Evolutionary conservation across 2,888 invertebrate genomes (phyloP).

Genomic region (Clanis bilineata): DNA sequence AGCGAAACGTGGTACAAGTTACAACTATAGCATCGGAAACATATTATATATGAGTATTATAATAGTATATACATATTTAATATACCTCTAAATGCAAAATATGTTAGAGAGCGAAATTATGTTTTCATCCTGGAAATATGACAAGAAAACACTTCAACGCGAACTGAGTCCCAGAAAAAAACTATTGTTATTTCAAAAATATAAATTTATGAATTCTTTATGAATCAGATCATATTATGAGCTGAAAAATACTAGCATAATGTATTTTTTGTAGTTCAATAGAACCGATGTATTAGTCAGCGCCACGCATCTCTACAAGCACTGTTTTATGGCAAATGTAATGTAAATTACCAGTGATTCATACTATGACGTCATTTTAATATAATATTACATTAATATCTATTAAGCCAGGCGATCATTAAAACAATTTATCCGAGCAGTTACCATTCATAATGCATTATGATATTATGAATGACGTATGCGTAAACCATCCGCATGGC

Average conservation of each 20-base stretch:
- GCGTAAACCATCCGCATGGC: too few relatives aligned
- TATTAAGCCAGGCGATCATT: background rate
- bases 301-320: slow-evolving; percentile 15
- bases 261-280: slow-evolving; percentile 19
- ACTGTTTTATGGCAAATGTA: slow-evolving; percentile 10
- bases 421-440: background rate
- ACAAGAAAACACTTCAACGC: too few relatives aligned
- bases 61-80: too few relatives aligned
- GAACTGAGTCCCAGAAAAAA: too few relatives aligned
- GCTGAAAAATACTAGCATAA: background rate
- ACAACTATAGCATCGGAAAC: too few relatives aligned
- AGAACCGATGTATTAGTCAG: slow-evolving; percentile 29
- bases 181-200: background rate
- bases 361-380: slow-evolving; percentile 17
- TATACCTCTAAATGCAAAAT: too few relatives aligned
- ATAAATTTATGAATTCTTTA: background rate
- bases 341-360: slow-evolving; percentile 17
- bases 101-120: too few relatives aligned
- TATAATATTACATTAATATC: slow-evolving; percentile 18
- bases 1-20: too few relatives aligned
- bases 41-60: too few relatives aligned
- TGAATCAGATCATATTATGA: background rate
- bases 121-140: too few relatives aligned
- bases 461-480: background rate
- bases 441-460: background rate